Evolutionary conservation across 2,113 vertebrate species (phyloP).

Genomic region (Maylandia zebra): DNA sequence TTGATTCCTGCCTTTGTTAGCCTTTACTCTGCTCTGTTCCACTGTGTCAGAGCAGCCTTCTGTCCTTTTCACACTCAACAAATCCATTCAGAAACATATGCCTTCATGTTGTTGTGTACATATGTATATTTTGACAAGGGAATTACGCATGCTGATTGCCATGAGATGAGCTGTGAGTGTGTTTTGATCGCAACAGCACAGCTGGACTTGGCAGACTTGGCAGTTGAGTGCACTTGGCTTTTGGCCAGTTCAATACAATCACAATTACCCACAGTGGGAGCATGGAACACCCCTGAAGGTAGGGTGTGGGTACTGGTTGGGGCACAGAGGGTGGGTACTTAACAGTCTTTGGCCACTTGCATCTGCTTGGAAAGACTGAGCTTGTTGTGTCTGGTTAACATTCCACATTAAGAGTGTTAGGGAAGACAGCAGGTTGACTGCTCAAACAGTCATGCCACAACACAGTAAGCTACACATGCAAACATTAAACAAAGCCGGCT

Average conservation of each 20-base stretch:
- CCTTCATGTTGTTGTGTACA: not conserved
- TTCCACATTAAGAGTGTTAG: not conserved
- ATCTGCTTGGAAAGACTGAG: not conserved
- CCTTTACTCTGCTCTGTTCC: not conserved
- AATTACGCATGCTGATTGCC: slow-evolving; percentile 13
- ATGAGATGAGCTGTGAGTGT: slow-evolving; percentile 26
- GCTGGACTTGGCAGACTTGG: slow-evolving; percentile 43
- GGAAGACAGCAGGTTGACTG: not conserved
- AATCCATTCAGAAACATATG: not conserved
- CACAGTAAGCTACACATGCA: not conserved
- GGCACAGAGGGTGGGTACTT: not conserved
- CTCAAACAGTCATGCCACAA: not conserved
- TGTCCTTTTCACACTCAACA: not conserved
- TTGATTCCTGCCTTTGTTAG: not conserved
- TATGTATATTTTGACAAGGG: not conserved
- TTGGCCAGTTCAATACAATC: slow-evolving; percentile 51
- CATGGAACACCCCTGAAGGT: slow-evolving; percentile 11
- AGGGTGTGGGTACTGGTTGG: not conserved
- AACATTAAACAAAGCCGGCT: not conserved
- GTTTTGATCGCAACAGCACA: slow-evolving; percentile 45
- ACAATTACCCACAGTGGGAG: slow-evolving; percentile 37
- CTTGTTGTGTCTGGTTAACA: not conserved
- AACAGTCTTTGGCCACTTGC: slow-evolving; percentile 9
- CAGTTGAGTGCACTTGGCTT: slow-evolving; percentile 26
- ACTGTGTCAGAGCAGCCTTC: not conserved